Base-by-base conservation (phyloP, 2,888 invertebrate species). In the Drosophila yooni region DNA sequence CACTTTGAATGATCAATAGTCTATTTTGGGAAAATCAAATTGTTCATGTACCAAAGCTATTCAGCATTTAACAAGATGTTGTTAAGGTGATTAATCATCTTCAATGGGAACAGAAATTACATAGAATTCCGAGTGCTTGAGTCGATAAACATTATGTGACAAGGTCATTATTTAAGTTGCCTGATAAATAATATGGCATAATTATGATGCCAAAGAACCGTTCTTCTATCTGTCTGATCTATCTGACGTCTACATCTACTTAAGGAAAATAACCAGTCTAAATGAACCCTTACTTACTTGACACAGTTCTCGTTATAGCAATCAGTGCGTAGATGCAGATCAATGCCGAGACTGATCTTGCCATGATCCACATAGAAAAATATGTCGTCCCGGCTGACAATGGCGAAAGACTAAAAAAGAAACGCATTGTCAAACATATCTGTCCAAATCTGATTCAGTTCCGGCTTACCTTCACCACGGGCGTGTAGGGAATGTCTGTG, bases 401-500 rank as follows among this genome's bases (percentile, higher is more conserved):
- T 93, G 2, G 96, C 94, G 91, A 97, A 97, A 5, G 97, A 95
- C 91, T 96, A 15, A 94, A 25, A 96, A 92, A 29, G 2, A 27
- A 43, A 27, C 2, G 18, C 1, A 25, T 1, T 8, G 8, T 3
- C 0, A 18, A 13, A 10, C 4, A 8, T 11, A 18, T 0, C 7
- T 25, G n/a, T 7, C 6, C 1, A 13, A 51, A 13, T 3, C 13
- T 7, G 2, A 13, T 27, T 3, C 18, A 36, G 1, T 10, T 13
- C 1, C 0, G 1, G 29, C 69, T 57, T 48, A 97, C 95, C 89
- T 96, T 95, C 11, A 97, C 94, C 25, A 97, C 95, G 0, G 98
- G 98, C 1, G 96, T 96, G 91, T 95, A 96, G 0, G 96, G 96
- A 75, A 97, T 94, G 93, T 98, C 98, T 66, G 95, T 94, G 0